Evolutionary conservation across 2,113 vertebrate species (phyloP).

Genomic region (Tachuris rubrigastra): DNA sequence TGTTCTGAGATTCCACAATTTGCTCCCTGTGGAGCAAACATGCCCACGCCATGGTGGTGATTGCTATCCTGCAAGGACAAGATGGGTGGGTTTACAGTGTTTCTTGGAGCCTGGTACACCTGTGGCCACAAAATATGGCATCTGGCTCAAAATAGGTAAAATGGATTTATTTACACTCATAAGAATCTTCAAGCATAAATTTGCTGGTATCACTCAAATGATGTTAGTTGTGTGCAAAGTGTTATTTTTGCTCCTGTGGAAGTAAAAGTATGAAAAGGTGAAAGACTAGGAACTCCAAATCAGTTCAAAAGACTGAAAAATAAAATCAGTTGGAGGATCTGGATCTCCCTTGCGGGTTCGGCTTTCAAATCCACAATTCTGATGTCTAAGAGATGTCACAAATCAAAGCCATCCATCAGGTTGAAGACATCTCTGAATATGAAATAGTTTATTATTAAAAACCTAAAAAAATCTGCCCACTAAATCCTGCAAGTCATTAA

Average conservation of each 20-base stretch:
- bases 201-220: background rate
- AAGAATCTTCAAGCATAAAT: background rate
- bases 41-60: accelerated
- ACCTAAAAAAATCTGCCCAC: background rate
- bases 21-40: background rate
- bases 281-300: background rate
- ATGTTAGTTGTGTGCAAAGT: background rate
- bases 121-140: accelerated
- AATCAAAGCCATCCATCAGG: background rate
- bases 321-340: background rate
- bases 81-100: background rate
- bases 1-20: accelerated
- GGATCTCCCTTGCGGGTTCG: background rate
- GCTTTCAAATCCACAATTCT: background rate
- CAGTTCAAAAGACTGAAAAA: background rate
- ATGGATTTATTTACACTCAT: background rate
- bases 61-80: background rate
- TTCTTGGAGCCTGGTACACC: background rate
- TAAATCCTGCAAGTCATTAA: background rate
- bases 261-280: background rate
- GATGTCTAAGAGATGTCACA: background rate
- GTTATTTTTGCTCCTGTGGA: background rate
- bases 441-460: background rate
- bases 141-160: background rate
- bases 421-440: background rate